Evolutionary conservation across 2,888 invertebrate genomes (phyloP).

Genomic region (Pegoplata infirma): DNA sequence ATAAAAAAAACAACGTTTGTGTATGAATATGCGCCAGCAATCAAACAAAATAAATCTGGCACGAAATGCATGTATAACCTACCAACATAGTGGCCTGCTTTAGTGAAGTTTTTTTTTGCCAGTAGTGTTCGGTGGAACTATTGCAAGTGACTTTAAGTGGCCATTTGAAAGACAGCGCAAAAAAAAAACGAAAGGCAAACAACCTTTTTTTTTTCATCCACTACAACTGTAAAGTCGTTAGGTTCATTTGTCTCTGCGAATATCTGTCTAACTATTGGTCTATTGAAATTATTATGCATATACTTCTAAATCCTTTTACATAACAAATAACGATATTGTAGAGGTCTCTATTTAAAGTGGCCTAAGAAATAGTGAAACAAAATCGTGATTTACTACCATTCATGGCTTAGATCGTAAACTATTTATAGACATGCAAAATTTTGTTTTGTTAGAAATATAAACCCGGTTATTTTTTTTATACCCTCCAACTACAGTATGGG

Average conservation of each 20-base stretch:
- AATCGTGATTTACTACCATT: conserved; percentile 62
- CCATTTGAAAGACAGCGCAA: conserved; percentile 46
- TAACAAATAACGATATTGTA: conserved; percentile 22
- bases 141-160: conserved; percentile 59
- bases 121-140: not conserved
- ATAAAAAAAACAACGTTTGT: conserved; percentile 24
- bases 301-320: conserved; percentile 60
- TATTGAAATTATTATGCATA: conserved; percentile 19
- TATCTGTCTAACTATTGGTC: not conserved
- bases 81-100: conserved; percentile 63
- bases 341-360: conserved; percentile 54
- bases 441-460: conserved; percentile 17
- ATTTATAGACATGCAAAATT: conserved; percentile 60
- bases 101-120: conserved; percentile 2
- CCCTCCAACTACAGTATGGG: too few species aligned
- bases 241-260: conserved; percentile 12
- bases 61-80: conserved; percentile 62
- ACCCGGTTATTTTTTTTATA: conserved; percentile 17
- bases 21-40: conserved; percentile 43
- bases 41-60: conserved; percentile 61
- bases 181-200: conserved; percentile 58
- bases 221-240: conserved; percentile 17
- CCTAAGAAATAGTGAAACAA: conserved; percentile 9
- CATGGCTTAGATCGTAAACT: conserved; percentile 60
- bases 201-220: conserved; percentile 47